Evolutionary conservation across 2,797 vertebrate genomes (phyloP), one percentile per base, ranked within the genome.

Genomic region (Hippocampus kuda): DNA sequence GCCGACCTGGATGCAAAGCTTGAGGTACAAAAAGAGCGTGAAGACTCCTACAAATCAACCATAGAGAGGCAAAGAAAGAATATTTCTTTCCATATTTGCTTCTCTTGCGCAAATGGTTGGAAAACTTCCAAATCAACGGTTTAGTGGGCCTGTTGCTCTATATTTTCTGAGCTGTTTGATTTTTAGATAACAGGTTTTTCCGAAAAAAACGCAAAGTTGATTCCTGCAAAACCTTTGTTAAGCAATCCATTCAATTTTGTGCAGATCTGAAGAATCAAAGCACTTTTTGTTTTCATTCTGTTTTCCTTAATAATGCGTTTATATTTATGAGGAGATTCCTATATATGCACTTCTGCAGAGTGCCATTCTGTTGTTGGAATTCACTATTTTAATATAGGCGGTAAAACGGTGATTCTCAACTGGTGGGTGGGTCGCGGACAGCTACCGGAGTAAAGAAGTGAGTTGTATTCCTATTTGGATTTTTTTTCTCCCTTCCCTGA

Each of bases 1-100:
- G 92, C 92, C 0, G 92, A 95, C 61, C 86, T 94, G 80, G 91
- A 93, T 42, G 90, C 91, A 69, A 94, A 94, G 77, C 86, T 91
- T 0, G 90, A 93, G 92, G 93, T 93, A 64, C 12, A 44, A 63
- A 63, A 42, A 15, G 38, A 15, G 4, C 15, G 4, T 0, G 22
- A 44, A n/a, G 34, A 2, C 22, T 41, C 38, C 34, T 20, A 38
- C 60, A 62, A 22, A 41, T 62, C 9, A 42, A 20, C 22, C 1
- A 16, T 18, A 1, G 27, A 60, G 56, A 7, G 13, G 4, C 56
- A 59, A 26, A 26, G 60, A 38, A 22, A 60, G 57, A 30, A 60
- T 20, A 38, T 61, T 61, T 61, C 16, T 61, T 18, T 11, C 38
- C 20, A 12, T 54, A 54, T n/a, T n/a, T n/a, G 18, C n/a, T 54